Evolutionary conservation across 2,888 invertebrate species (phyloP), one percentile per base, ranked within the genome.

Genomic region (Drosophila pegasa): DNA sequence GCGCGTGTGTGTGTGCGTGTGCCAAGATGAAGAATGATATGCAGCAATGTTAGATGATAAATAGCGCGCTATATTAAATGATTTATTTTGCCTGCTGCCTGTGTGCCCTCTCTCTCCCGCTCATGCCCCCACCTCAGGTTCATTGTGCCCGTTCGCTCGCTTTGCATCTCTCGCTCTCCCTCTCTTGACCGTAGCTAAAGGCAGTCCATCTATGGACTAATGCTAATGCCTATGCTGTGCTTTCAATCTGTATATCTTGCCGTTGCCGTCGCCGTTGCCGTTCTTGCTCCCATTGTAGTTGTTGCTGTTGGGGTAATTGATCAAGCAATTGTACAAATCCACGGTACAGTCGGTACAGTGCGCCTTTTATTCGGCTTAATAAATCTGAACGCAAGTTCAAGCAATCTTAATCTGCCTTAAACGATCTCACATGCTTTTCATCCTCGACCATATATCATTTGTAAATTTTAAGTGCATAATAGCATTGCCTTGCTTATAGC

Each of bases 31-130:
- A 78, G 80, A 85, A 85, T 86, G 83, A 85, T 87, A 85, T 82
- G 76, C 83, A 76, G 78, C 75, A 68, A 82, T 74, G 78, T 78
- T 86, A 76, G 78, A 82, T 85, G 84, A 85, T 85, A 85, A 85
- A 85, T 85, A 86, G 89, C 83, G 83, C 86, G 89, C 83, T 87
- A 83, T 78, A 89, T 83, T 83, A 83, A 87, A 83, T 89, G 86
- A 89, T 83, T 83, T 83, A 83, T 83, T 75, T 82, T 67, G 69
- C 61, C 58, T 56, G 71, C 58, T 56, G 71, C 60, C 64, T 43
- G 41, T 35, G 20, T 20, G 52, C 55, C 43, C 12, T 18, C 38
- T 27, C 54, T 22, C 27, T 27, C 6, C 22, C 31, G 47, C 47
- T 51, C 37, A n/a, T 35, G 61, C 40, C 31, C 43, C 31, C 68